These are phyloP conservation scores for Seira ritae DNA, from an alignment of 2,888 invertebrate species.

Conservation along the genomic window DNA sequence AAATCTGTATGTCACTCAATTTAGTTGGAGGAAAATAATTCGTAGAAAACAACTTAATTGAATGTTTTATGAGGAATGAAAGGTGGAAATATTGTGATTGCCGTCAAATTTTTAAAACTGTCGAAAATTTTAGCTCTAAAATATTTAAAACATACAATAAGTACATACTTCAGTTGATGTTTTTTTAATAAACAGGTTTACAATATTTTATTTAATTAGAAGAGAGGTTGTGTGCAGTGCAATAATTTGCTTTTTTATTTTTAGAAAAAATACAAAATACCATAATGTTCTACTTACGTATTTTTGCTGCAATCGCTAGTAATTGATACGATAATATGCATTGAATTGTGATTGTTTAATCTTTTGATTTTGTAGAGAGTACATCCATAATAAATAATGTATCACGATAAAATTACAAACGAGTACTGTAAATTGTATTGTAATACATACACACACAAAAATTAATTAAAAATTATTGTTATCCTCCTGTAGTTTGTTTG, in stretches of 20 bases:
- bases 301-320: too few relatives aligned
- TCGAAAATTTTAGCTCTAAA: too few relatives aligned
- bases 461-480: too few relatives aligned
- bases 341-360: slow-evolving; percentile 35
- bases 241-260: slow-evolving; percentile 27
- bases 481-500: slow-evolving; percentile 13
- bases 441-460: slow-evolving; percentile 1
- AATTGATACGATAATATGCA: background rate
- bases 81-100: too few relatives aligned
- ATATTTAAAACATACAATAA: too few relatives aligned
- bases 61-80: too few relatives aligned
- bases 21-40: slow-evolving; percentile 26
- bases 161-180: too few relatives aligned
- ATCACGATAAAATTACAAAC: slow-evolving; percentile 25
- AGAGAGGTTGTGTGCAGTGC: slow-evolving; percentile 8
- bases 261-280: background rate
- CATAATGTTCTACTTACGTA: too few relatives aligned
- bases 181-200: too few relatives aligned
- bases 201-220: too few relatives aligned
- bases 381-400: background rate
- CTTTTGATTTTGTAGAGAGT: slow-evolving; percentile 32
- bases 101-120: too few relatives aligned
- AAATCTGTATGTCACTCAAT: too few relatives aligned
- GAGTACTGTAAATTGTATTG: slow-evolving; percentile 15
- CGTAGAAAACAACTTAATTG: slow-evolving; percentile 26